A percentile compares a stretch with the other conserved stretches of the same genome.
Conservation (phyloP, 2,888 invertebrate species). For the Tenthredo mesomela region DNA sequence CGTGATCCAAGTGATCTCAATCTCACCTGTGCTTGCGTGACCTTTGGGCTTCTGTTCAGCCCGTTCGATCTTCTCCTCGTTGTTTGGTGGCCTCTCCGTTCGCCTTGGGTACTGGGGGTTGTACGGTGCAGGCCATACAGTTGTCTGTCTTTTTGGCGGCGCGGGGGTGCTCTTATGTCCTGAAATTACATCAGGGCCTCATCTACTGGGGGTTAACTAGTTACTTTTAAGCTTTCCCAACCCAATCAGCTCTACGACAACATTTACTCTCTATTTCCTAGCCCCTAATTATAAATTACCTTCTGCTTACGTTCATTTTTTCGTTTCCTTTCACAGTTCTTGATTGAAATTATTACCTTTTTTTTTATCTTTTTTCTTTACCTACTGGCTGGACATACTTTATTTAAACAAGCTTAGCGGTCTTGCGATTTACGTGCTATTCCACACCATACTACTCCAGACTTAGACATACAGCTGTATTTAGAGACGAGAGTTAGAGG, state of each 20-base stretch:
- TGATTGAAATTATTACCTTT: background rate
- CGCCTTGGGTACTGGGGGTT: slow-evolving; percentile 74
- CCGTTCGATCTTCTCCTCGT: slow-evolving; percentile 73
- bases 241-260: background rate
- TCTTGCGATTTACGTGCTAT: slow-evolving; percentile 63
- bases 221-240: slow-evolving; percentile 40
- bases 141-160: slow-evolving; percentile 71
- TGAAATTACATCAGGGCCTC: slow-evolving; percentile 71
- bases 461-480: background rate
- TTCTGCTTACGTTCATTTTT: background rate
- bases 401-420: background rate
- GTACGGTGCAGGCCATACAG: slow-evolving; percentile 74
- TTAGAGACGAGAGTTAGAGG: background rate
- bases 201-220: slow-evolving; percentile 59
- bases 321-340: slow-evolving; percentile 19
- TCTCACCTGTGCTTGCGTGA: slow-evolving; percentile 74
- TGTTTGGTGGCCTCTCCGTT: slow-evolving; percentile 74
- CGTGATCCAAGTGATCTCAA: slow-evolving; percentile 30
- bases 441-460: slow-evolving; percentile 68
- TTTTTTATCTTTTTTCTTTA: background rate
- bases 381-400: background rate
- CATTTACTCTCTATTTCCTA: slow-evolving; percentile 22
- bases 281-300: slow-evolving; percentile 7
- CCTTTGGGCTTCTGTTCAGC: slow-evolving; percentile 72
- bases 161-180: slow-evolving; percentile 74